Evolutionary conservation across 2,888 invertebrate genomes (phyloP).

Genomic region (Neocrepidodera transversa): DNA sequence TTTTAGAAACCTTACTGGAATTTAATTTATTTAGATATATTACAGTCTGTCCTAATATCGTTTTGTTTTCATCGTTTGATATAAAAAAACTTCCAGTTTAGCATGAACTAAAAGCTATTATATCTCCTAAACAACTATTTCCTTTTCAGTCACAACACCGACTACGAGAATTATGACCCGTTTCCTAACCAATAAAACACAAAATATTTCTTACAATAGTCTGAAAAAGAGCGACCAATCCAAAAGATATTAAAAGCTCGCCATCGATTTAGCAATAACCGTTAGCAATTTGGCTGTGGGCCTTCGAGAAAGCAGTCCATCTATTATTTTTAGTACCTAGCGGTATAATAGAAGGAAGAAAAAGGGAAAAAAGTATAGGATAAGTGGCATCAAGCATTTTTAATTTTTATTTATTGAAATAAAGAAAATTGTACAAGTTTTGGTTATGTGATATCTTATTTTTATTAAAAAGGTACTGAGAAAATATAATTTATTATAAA

Average conservation of each 20-base stretch:
- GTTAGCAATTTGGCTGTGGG: conserved; percentile 40
- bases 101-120: too few species aligned
- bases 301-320: conserved; percentile 39
- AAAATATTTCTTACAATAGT: conserved; percentile 31
- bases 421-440: too few species aligned
- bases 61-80: too few species aligned
- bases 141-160: conserved; percentile 1
- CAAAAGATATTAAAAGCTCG: conserved; percentile 40
- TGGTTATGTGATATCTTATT: too few species aligned
- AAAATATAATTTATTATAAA: too few species aligned
- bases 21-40: too few species aligned
- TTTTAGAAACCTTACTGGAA: too few species aligned
- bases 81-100: too few species aligned
- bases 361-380: not conserved
- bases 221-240: conserved; percentile 33
- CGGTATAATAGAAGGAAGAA: conserved; percentile 6
- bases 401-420: too few species aligned
- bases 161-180: conserved; percentile 1
- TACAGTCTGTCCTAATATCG: too few species aligned
- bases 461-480: too few species aligned
- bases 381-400: too few species aligned
- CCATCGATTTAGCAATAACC: conserved; percentile 40
- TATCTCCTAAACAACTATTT: not conserved
- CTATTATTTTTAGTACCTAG: conserved; percentile 39
- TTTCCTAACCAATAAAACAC: conserved; percentile 29